Evolutionary conservation across 2,797 vertebrate species (phyloP).

Genomic region (Heterohyrax brucei): DNA sequence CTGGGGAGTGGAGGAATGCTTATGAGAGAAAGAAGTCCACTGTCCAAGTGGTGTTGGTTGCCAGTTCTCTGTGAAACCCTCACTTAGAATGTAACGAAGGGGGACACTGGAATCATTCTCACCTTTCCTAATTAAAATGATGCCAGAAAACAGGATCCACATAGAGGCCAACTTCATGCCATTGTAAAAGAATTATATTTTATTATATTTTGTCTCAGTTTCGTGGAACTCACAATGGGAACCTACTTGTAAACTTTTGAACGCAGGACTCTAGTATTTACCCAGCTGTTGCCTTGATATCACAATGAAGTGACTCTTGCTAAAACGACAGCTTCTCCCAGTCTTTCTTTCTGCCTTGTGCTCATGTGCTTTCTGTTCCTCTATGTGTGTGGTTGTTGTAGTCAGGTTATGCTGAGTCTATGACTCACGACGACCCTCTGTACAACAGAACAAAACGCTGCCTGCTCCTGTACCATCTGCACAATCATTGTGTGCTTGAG

Average conservation of each 20-base stretch:
- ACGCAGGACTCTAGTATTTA: conserved; percentile 80
- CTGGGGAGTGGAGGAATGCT: conserved; percentile 90
- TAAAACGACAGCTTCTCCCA: not conserved
- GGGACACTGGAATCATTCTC: conserved; percentile 86
- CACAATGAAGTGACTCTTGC: conserved; percentile 67
- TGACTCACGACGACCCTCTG: not conserved
- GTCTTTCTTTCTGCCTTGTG: not conserved
- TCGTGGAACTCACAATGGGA: conserved; percentile 79
- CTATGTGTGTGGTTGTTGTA: not conserved
- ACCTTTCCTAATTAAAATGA: conserved; percentile 89
- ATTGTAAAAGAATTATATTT: conserved; percentile 71
- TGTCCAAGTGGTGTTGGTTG: conserved; percentile 89
- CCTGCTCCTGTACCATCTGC: not conserved
- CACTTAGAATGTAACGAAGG: conserved; percentile 80
- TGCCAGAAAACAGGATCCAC: conserved; percentile 83
- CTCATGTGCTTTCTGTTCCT: not conserved
- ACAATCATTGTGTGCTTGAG: not conserved
- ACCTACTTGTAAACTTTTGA: conserved; percentile 83
- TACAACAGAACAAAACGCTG: not conserved
- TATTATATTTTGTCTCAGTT: conserved; percentile 66
- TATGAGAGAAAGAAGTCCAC: conserved; percentile 85
- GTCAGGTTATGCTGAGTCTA: not conserved
- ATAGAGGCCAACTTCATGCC: conserved; percentile 75
- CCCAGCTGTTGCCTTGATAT: conserved; percentile 63
- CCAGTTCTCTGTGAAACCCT: conserved; percentile 89